Evolutionary conservation across 2,113 vertebrate genomes (phyloP).

Genomic region (Haplotaxodon microlepis): DNA sequence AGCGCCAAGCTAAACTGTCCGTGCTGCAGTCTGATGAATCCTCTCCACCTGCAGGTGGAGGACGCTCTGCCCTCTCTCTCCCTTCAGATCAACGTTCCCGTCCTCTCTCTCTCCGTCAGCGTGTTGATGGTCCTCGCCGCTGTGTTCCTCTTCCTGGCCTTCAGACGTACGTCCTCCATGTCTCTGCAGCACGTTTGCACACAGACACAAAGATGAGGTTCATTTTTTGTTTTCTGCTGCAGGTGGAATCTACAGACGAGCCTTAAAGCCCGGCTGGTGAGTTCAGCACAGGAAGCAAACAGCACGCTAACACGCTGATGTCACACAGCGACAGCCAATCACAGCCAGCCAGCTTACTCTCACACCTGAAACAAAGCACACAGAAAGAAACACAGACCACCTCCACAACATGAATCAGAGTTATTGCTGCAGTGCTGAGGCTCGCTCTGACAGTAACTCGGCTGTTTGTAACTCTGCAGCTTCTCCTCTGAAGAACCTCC

Average conservation of each 20-base stretch:
- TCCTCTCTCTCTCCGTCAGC: constrained; percentile 65
- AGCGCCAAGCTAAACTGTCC: rapidly evolving
- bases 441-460: rapidly evolving
- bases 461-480: constrained; percentile 22
- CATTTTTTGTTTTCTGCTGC: background rate
- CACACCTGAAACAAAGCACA: background rate
- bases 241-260: constrained; percentile 46
- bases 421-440: background rate
- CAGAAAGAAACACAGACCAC: background rate
- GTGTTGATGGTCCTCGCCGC: constrained; percentile 47
- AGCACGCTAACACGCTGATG: background rate
- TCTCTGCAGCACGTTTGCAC: background rate
- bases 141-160: constrained; percentile 49
- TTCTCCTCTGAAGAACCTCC: constrained; percentile 66
- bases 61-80: constrained; percentile 54
- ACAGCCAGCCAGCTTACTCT: background rate
- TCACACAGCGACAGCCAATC: background rate
- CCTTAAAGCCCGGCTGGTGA: constrained; percentile 60
- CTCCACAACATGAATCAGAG: background rate
- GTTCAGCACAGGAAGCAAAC: background rate
- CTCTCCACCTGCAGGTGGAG: constrained; percentile 41
- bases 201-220: background rate
- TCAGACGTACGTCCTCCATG: constrained; percentile 52
- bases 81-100: constrained; percentile 64
- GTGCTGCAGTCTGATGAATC: background rate